phyloP scores from a whole-genome alignment of 1,140 invertebrate species.

The Drosophila sp. region DNA sequence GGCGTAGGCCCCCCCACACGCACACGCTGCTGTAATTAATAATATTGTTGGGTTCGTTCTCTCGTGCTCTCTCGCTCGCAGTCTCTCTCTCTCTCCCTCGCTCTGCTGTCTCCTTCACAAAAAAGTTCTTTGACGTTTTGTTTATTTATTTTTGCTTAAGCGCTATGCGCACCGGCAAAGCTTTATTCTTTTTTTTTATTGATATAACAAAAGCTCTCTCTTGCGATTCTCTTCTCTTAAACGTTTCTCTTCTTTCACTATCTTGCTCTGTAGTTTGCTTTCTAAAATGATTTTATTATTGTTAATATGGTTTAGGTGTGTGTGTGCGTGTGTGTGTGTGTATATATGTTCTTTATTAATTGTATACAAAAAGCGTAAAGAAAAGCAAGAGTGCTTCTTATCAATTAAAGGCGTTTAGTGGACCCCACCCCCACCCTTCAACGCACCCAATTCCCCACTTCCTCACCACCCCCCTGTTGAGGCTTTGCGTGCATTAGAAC shows the following conservation, averaged over 20 bases:
- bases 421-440: not conserved
- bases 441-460: not conserved
- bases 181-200: slow-evolving; percentile 9
- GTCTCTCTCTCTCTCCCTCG: not conserved
- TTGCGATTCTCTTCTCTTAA: slow-evolving; percentile 1
- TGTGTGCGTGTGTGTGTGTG: not conserved
- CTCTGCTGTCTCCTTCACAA: slow-evolving; percentile 38
- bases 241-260: not conserved
- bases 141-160: slow-evolving; percentile 77
- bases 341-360: slow-evolving; percentile 8
- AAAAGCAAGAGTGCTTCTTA: slow-evolving; percentile 74
- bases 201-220: slow-evolving; percentile 25
- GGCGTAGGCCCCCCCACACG: slow-evolving; percentile 27
- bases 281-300: slow-evolving; percentile 7
- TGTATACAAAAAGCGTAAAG: slow-evolving; percentile 21
- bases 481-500: slow-evolving; percentile 45
- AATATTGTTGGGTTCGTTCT: slow-evolving; percentile 53
- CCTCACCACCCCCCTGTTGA: not conserved
- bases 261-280: not conserved
- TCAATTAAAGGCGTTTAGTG: slow-evolving; percentile 42
- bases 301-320: slow-evolving; percentile 4
- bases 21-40: slow-evolving; percentile 60
- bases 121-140: slow-evolving; percentile 81
- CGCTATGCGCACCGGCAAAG: slow-evolving; percentile 36
- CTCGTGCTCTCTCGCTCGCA: slow-evolving; percentile 6